A percentile compares a stretch with the other conserved stretches of the same genome.
Evolutionary conservation across 2,113 vertebrate genomes (phyloP).

Genomic region (Anarhynchus alexandrinus): DNA sequence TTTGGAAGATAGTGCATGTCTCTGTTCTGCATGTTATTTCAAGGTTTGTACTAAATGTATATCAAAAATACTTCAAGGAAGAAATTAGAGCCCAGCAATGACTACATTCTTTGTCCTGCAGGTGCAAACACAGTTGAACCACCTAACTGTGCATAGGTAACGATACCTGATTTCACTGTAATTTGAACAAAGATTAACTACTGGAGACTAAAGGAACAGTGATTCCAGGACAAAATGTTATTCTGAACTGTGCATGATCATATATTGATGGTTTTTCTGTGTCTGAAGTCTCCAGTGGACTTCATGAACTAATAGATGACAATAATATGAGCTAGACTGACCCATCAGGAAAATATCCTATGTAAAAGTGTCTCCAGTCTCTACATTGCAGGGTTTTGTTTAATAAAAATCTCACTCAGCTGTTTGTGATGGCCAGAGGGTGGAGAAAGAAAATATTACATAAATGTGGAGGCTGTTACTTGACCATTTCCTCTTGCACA

Average conservation of each 20-base stretch:
- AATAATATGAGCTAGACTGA: not conserved
- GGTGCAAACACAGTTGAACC: not conserved
- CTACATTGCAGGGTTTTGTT: not conserved
- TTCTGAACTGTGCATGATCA: not conserved
- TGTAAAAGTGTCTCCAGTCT: not conserved
- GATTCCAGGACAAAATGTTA: not conserved
- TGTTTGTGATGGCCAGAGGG: not conserved
- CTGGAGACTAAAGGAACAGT: not conserved
- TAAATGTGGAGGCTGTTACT: not conserved
- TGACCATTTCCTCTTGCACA: not conserved
- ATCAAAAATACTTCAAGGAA: not conserved
- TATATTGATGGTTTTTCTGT: not conserved
- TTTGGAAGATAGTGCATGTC: not conserved
- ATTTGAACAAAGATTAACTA: not conserved
- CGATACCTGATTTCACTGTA: not conserved
- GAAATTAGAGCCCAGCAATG: not conserved
- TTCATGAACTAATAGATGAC: not conserved
- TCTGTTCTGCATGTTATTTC: not conserved
- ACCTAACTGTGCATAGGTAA: not conserved
- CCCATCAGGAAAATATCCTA: not conserved
- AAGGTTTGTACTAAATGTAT: not conserved
- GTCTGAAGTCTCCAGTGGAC: not conserved
- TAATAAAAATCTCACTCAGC: not conserved
- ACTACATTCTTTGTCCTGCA: not conserved
- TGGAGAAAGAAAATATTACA: not conserved